Evolutionary conservation across 2,113 vertebrate genomes (phyloP).

Genomic region (Hipposideros armiger): DNA sequence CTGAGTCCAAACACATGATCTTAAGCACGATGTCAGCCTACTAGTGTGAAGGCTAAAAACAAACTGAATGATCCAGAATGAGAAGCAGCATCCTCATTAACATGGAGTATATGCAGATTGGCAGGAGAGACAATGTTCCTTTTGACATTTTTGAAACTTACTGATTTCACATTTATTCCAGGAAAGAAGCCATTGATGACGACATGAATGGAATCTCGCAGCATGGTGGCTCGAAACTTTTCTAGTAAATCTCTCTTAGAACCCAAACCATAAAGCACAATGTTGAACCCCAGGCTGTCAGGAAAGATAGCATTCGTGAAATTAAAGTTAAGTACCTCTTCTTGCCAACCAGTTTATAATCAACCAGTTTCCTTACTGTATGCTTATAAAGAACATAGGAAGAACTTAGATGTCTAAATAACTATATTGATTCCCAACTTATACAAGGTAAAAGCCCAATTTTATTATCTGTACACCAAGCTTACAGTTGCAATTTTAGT

Average conservation of each 20-base stretch:
- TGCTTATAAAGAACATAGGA: background rate
- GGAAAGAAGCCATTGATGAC: constrained; percentile 99
- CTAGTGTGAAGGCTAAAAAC: background rate
- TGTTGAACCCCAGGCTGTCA: constrained; percentile 94
- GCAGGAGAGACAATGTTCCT: background rate
- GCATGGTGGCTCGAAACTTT: constrained; percentile 92
- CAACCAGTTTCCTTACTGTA: constrained; percentile 8
- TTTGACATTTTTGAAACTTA: constrained; percentile 85
- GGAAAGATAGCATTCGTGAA: constrained; percentile 68
- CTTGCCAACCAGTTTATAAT: constrained; percentile 5
- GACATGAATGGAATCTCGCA: constrained; percentile 92
- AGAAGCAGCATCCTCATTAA: background rate
- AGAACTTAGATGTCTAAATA: background rate
- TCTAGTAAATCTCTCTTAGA: constrained; percentile 96
- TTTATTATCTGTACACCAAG: background rate
- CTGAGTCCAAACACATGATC: background rate
- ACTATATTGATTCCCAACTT: background rate
- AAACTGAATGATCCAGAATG: background rate
- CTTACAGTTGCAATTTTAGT: background rate
- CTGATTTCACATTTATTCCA: constrained; percentile 96
- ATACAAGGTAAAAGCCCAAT: background rate
- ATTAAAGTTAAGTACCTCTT: constrained; percentile 67
- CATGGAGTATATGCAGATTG: background rate
- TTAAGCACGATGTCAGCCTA: background rate
- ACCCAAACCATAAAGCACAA: constrained; percentile 96